phyloP scores from a whole-genome alignment of 2,888 invertebrate species.

The Panzeria rudis region DNA sequence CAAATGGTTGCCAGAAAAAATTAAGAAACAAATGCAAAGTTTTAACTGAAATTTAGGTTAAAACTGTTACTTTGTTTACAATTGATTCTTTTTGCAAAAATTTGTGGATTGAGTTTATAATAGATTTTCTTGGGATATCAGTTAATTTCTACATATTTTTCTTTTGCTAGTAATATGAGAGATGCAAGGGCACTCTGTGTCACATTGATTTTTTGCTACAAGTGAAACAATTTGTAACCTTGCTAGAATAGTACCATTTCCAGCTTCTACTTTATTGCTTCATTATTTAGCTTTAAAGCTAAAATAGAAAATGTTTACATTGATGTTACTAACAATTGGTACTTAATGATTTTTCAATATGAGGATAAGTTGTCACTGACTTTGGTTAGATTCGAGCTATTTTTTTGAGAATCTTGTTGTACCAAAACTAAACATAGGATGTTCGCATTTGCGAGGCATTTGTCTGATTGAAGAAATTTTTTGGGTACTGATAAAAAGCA shows the following conservation, averaged over 20 bases:
- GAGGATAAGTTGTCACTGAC: slow-evolving; percentile 81
- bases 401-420: slow-evolving; percentile 76
- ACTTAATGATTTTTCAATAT: slow-evolving; percentile 61
- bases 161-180: not conserved
- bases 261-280: slow-evolving; percentile 30
- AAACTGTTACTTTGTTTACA: slow-evolving; percentile 71
- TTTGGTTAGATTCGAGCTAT: slow-evolving; percentile 79
- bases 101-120: not conserved
- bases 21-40: slow-evolving; percentile 71
- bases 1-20: slow-evolving; percentile 75
- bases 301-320: slow-evolving; percentile 24
- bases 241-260: slow-evolving; percentile 64
- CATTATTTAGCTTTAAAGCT: slow-evolving; percentile 65
- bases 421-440: slow-evolving; percentile 75
- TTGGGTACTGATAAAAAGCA: slow-evolving; percentile 72
- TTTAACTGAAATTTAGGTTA: slow-evolving; percentile 38
- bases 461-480: slow-evolving; percentile 80
- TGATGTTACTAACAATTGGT: not conserved
- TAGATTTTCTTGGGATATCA: not conserved
- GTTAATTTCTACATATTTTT: not conserved
- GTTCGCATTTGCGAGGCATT: slow-evolving; percentile 83
- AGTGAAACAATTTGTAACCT: slow-evolving; percentile 73
- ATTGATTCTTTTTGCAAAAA: not conserved
- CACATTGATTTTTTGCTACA: slow-evolving; percentile 71
- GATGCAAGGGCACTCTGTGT: slow-evolving; percentile 75